A percentile compares a stretch with the other conserved stretches of the same genome.
Evolutionary conservation across 1,140 invertebrate species (phyloP).

Genomic region (Drosophila azteca): DNA sequence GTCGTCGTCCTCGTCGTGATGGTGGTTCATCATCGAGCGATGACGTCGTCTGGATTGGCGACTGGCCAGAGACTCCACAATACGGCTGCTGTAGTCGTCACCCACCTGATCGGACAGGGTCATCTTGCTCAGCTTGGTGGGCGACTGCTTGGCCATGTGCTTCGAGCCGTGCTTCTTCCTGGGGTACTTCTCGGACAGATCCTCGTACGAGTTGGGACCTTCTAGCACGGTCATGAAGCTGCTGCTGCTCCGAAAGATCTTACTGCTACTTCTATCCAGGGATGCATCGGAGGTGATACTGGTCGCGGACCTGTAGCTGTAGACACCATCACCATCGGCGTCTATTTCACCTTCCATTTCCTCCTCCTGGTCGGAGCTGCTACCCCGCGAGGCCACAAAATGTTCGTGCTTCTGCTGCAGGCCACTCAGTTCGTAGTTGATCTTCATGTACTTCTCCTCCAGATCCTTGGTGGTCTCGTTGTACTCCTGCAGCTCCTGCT

Average conservation of each 20-base stretch:
- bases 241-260: slow-evolving; percentile 46
- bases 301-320: slow-evolving; percentile 32
- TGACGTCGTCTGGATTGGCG: slow-evolving; percentile 8
- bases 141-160: slow-evolving; percentile 1
- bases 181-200: not conserved
- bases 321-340: not conserved
- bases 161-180: not conserved
- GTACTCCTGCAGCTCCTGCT: slow-evolving; percentile 75
- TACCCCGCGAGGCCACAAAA: slow-evolving; percentile 38
- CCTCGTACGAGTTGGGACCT: slow-evolving; percentile 26
- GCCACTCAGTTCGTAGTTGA: slow-evolving; percentile 70
- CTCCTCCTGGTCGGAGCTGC: slow-evolving; percentile 1
- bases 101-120: slow-evolving; percentile 23
- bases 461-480: slow-evolving; percentile 75
- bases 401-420: slow-evolving; percentile 76
- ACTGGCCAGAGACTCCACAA: slow-evolving; percentile 30
- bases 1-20: too few species aligned
- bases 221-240: slow-evolving; percentile 67
- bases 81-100: slow-evolving; percentile 2
- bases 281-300: slow-evolving; percentile 49
- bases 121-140: not conserved
- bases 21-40: not conserved
- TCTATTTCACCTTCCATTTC: slow-evolving; percentile 41
- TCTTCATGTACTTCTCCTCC: slow-evolving; percentile 78
- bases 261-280: slow-evolving; percentile 24